These are phyloP conservation scores for Hybos culiciformis DNA, from an alignment of 2,888 invertebrate species.

Conservation along the genomic window DNA sequence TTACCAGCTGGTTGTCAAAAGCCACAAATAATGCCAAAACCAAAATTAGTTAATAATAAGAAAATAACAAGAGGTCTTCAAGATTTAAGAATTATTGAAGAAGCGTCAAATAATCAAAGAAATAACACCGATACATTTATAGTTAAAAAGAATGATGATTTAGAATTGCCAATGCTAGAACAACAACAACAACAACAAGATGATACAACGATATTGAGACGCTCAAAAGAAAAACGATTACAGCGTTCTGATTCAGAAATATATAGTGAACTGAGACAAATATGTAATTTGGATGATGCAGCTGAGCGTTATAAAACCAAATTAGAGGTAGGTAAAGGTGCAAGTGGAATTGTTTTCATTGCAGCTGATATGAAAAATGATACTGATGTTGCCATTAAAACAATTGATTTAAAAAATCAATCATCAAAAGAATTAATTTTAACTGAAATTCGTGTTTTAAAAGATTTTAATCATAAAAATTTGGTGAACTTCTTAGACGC, in stretches of 20 bases:
- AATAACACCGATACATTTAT: slow-evolving; percentile 32
- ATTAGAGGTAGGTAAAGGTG: slow-evolving; percentile 81
- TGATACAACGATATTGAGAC: slow-evolving; percentile 32
- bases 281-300: slow-evolving; percentile 76
- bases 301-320: slow-evolving; percentile 63
- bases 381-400: slow-evolving; percentile 84
- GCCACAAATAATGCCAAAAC: slow-evolving; percentile 44
- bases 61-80: slow-evolving; percentile 34
- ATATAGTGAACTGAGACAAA: slow-evolving; percentile 58
- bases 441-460: slow-evolving; percentile 85
- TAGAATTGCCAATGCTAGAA: slow-evolving; percentile 19
- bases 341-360: slow-evolving; percentile 84
- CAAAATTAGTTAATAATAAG: slow-evolving; percentile 24
- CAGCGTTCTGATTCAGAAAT: slow-evolving; percentile 39
- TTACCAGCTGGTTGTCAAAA: slow-evolving; percentile 27
- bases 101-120: slow-evolving; percentile 14
- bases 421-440: slow-evolving; percentile 90
- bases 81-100: slow-evolving; percentile 28
- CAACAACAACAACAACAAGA: slow-evolving; percentile 29
- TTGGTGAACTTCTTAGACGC: slow-evolving; percentile 91
- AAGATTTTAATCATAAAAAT: slow-evolving; percentile 85
- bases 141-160: slow-evolving; percentile 36
- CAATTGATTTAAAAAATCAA: slow-evolving; percentile 89
- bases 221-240: slow-evolving; percentile 29
- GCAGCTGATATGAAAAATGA: slow-evolving; percentile 63